Evolutionary conservation across 2,888 invertebrate genomes (phyloP), one percentile per base, ranked within the genome.

Genomic region (Drosophila merina): DNA sequence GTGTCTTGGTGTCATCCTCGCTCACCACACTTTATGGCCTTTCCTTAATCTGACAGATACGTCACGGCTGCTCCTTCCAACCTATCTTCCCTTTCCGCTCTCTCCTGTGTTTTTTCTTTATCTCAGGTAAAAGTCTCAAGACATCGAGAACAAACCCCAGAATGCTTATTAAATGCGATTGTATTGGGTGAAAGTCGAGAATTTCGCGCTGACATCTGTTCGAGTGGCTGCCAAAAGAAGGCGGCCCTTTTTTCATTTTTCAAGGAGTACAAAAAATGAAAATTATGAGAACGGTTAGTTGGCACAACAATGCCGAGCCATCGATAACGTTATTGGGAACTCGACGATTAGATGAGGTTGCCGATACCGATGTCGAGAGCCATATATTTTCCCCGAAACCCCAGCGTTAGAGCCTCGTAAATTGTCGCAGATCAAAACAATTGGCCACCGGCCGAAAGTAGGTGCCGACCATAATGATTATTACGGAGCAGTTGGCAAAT

Each of bases 31-130:
- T 86, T 86, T 88, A 86, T 74, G 83, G 48, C 77, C 76, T 86
- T 87, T 77, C 83, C 86, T 71, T 88, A 88, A 89, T 86, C 86
- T 86, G 86, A 88, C 86, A 86, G 89, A 88, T 88, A 88, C 89
- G 86, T 86, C 86, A 86, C 86, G 83, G 86, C 64, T 57, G 52
- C 75, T 54, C 71, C 59, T 54, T 30, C 45, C 49, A 26, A 20
- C 36, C 26, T 52, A 36, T 38, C 4, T 8, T 30, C 47, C 36
- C 25, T 51, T 25, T 33, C 47, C 48, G 42, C 57, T 40, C 10
- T 44, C 57, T 12, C 28, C 33, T 20, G 14, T 36, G 1, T n/a
- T n/a, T n/a, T 9, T 42, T n/a, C n/a, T 20, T 44, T 33, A 14
- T 12, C 47, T 51, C 56, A 44, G 47, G 51, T 67, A 57, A 20